These are phyloP conservation scores for Araneus ventricosus DNA, from an alignment of 1,140 invertebrate species.

Conservation along the genomic window DNA sequence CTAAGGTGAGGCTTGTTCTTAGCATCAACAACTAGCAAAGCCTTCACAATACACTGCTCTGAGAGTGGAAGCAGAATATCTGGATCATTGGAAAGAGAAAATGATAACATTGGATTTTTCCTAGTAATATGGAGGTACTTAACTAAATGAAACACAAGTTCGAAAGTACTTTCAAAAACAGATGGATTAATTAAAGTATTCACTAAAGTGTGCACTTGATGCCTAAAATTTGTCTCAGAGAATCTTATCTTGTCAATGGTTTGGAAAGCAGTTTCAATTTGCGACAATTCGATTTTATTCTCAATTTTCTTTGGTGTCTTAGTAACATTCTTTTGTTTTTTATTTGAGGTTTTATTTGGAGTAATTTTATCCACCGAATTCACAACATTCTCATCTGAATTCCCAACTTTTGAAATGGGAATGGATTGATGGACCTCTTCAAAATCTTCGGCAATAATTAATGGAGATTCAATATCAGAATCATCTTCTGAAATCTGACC, in stretches of 20 bases:
- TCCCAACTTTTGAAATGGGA: background rate
- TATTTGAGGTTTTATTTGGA: background rate
- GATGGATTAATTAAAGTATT: background rate
- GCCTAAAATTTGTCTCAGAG: background rate
- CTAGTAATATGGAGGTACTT: constrained; percentile 23
- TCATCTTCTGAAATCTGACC: too few species aligned
- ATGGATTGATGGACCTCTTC: background rate
- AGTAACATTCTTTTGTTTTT: background rate
- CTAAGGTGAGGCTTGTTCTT: background rate
- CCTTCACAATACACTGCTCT: constrained; percentile 2
- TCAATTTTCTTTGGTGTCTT: background rate
- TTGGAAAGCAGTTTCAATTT: background rate
- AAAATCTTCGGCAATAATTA: background rate
- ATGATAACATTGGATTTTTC: constrained; percentile 29
- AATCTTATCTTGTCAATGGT: background rate
- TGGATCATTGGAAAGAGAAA: background rate
- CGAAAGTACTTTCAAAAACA: background rate
- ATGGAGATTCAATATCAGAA: too few species aligned
- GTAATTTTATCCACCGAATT: background rate
- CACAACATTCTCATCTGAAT: background rate
- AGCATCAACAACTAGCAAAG: background rate
- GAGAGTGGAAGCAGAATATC: background rate
- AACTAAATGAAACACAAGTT: background rate
- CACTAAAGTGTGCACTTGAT: background rate
- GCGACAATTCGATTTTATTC: background rate